Percentiles rank a stretch among this genome's conserved stretches.
Evolutionary conservation across 2,113 vertebrate genomes (phyloP).

Genomic region (Rissa tridactyla): DNA sequence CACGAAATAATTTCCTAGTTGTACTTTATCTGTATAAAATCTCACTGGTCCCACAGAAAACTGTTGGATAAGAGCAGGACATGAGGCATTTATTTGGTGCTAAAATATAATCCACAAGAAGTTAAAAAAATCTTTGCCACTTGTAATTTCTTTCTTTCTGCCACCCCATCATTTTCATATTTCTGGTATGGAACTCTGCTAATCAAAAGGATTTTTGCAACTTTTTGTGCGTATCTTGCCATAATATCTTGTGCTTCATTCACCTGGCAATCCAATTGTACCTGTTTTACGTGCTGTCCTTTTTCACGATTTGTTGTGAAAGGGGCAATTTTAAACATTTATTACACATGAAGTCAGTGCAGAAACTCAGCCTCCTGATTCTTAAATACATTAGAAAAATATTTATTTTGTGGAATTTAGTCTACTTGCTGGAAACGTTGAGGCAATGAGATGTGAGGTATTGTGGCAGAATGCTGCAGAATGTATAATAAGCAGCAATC

Average conservation of each 20-base stretch:
- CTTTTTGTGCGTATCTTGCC: background rate
- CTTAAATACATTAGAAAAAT: background rate
- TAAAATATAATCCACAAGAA: background rate
- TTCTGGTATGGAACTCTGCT: background rate
- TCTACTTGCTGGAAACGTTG: background rate
- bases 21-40: background rate
- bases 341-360: background rate
- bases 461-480: background rate
- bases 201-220: background rate
- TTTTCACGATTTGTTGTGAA: background rate
- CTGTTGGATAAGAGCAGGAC: background rate
- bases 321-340: background rate
- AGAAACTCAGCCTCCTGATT: background rate
- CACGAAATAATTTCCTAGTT: background rate
- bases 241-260: background rate
- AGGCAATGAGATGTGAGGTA: background rate
- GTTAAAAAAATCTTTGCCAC: background rate
- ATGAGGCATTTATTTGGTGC: background rate
- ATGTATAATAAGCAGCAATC: background rate
- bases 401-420: background rate
- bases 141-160: background rate
- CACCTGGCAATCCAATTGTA: background rate
- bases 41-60: background rate
- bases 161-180: fast-evolving
- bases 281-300: background rate